Percentiles rank a stretch among this genome's conserved stretches.
These are phyloP conservation scores for Drymodes brunneopygia DNA, from an alignment of 2,113 vertebrate species.

Conservation along the genomic window DNA sequence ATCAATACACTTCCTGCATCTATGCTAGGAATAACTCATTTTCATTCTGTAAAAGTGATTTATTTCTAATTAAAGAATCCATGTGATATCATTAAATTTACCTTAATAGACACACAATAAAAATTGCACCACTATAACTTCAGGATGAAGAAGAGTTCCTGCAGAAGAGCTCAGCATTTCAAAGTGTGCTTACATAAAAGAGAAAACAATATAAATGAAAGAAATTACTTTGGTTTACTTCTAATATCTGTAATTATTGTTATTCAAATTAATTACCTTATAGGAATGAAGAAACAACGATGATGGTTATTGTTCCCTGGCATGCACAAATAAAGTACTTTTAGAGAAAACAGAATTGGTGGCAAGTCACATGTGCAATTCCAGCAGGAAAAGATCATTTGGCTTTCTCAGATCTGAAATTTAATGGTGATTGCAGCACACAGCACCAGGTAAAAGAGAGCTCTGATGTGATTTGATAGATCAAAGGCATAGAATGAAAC, in stretches of 20 bases:
- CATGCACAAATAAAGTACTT: background rate
- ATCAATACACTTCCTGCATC: background rate
- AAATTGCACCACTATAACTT: background rate
- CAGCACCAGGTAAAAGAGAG: background rate
- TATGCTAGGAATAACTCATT: background rate
- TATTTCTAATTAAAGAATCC: background rate
- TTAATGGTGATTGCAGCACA: background rate
- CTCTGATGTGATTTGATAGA: background rate
- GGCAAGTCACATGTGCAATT: background rate
- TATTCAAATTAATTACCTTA: background rate
- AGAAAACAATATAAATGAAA: background rate
- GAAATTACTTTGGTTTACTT: background rate
- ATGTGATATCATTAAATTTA: background rate
- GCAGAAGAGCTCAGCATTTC: background rate
- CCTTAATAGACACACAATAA: background rate
- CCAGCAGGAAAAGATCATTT: background rate
- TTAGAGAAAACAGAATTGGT: background rate
- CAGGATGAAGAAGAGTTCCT: background rate
- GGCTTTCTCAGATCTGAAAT: background rate
- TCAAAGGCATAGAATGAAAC: background rate
- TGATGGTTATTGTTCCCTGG: background rate
- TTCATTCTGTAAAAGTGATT: background rate
- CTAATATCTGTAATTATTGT: background rate
- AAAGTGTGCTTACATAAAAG: background rate
- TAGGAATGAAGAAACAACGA: background rate